phyloP scores from a whole-genome alignment of 2,888 invertebrate genomes.

The Ophion costatus region DNA sequence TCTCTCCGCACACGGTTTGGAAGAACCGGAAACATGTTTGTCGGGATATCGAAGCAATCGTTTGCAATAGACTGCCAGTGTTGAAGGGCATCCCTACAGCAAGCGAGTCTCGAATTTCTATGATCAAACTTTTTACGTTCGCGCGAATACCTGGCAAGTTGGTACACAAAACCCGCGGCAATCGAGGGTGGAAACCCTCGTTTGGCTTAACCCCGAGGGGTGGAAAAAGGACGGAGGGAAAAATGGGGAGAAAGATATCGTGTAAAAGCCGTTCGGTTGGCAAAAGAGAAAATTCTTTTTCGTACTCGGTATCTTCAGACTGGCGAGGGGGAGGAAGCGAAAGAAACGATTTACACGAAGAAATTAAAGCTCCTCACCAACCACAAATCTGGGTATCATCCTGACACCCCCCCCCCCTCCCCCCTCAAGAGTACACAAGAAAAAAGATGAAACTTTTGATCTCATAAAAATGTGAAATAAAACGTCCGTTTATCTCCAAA shows the following conservation, averaged over 20 bases:
- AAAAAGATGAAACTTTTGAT: constrained; percentile 17
- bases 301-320: background rate
- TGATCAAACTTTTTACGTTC: constrained; percentile 7
- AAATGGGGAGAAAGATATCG: background rate
- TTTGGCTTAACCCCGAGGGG: background rate
- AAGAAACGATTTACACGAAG: constrained; percentile 15
- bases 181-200: background rate
- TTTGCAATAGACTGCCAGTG: too few species aligned
- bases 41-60: too few species aligned
- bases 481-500: background rate
- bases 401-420: background rate
- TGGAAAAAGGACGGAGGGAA: background rate
- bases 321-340: background rate
- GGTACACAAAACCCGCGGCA: background rate
- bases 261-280: background rate
- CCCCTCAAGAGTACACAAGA: background rate
- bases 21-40: too few species aligned
- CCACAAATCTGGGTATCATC: background rate
- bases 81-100: too few species aligned
- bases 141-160: background rate
- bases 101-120: too few species aligned
- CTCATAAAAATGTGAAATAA: background rate
- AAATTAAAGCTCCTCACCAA: constrained; percentile 44
- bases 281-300: background rate
- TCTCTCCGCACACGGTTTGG: too few species aligned